Conservation (phyloP, 2,888 invertebrate species). For the Leistus spinibarbis region DNA sequence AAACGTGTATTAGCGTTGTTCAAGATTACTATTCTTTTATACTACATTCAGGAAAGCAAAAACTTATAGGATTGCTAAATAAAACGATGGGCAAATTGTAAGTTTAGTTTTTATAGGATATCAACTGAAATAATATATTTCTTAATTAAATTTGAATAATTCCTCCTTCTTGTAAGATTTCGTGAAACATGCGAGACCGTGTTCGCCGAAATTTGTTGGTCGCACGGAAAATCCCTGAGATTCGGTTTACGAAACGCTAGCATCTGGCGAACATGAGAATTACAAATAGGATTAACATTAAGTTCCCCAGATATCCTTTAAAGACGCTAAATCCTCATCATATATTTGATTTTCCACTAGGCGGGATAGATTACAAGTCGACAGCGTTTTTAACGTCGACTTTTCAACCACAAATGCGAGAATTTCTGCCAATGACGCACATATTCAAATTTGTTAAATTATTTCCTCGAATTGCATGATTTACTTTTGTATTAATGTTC, state of each 20-base stretch:
- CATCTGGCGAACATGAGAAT: constrained; percentile 32
- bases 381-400: background rate
- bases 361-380: background rate
- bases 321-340: constrained; percentile 33
- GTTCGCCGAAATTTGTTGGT: background rate
- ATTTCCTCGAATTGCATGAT: background rate
- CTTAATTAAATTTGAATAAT: background rate
- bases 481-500: background rate
- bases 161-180: background rate
- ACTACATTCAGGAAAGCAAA: too few species aligned
- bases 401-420: background rate
- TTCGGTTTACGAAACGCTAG: constrained; percentile 1
- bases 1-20: too few species aligned
- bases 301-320: constrained; percentile 31
- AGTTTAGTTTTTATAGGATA: too few species aligned
- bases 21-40: too few species aligned
- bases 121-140: too few species aligned
- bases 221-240: constrained; percentile 17
- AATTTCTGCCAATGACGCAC: background rate
- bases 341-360: constrained; percentile 33
- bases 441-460: background rate
- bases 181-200: background rate
- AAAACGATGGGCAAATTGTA: too few species aligned
- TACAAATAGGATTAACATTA: constrained; percentile 37
- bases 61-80: too few species aligned